Percentiles rank a stretch among this genome's conserved stretches.
These are phyloP conservation scores for Pseudomyrmex pallidus DNA, from an alignment of 1,140 invertebrate species.

Conservation along the genomic window DNA sequence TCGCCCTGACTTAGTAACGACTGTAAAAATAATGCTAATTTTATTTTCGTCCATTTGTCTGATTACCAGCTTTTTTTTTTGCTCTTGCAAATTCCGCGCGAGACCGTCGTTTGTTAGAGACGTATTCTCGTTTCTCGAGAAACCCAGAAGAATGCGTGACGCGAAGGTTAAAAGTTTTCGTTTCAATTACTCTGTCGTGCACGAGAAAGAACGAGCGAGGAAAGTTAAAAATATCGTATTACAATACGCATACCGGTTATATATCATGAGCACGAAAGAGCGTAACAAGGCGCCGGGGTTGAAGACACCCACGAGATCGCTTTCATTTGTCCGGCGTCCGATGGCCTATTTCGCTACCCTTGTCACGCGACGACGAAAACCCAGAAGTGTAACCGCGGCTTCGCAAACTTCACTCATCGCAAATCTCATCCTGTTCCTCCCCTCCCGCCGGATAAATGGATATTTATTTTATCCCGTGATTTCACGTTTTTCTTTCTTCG, in stretches of 20 bases:
- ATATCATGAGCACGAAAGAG: background rate
- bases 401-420: slow-evolving; percentile 52
- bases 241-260: background rate
- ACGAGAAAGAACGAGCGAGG: background rate
- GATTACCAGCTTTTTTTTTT: background rate
- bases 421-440: background rate
- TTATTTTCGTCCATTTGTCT: slow-evolving; percentile 1
- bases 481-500: background rate
- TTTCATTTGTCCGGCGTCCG: background rate
- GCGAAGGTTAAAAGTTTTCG: background rate
- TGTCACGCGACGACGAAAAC: slow-evolving; percentile 58
- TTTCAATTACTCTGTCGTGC: background rate
- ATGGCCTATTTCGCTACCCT: slow-evolving; percentile 48
- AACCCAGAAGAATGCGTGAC: background rate
- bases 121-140: background rate
- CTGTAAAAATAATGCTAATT: background rate
- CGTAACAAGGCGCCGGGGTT: background rate
- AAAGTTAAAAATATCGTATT: background rate
- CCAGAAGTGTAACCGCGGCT: slow-evolving; percentile 65
- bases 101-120: background rate
- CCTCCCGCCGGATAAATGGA: slow-evolving; percentile 36
- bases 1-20: background rate
- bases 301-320: background rate
- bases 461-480: slow-evolving; percentile 55
- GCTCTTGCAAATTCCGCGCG: background rate